Percentiles rank a stretch among this genome's conserved stretches.
Conservation (phyloP, 2,888 invertebrate species). For the Helleia helle region DNA sequence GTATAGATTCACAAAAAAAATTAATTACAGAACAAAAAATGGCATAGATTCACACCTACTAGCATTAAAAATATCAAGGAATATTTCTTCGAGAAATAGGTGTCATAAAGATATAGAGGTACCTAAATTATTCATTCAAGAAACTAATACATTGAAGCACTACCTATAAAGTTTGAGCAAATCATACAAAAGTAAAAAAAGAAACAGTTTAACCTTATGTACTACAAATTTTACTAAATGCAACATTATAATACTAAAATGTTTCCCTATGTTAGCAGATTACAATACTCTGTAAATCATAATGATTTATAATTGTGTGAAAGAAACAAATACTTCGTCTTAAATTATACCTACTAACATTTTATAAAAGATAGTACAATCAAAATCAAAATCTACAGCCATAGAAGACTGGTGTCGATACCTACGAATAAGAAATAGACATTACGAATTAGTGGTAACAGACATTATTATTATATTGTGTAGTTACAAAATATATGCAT, state of each 20-base stretch:
- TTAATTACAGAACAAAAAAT: too few relatives aligned
- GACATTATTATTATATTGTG: not conserved
- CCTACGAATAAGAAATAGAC: not conserved
- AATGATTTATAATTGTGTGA: too few relatives aligned
- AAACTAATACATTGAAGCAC: not conserved
- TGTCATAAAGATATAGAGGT: not conserved
- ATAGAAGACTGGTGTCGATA: not conserved
- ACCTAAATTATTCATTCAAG: not conserved
- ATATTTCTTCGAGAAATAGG: not conserved
- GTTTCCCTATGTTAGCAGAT: slow-evolving; percentile 4
- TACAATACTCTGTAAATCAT: not conserved
- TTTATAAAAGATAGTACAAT: not conserved
- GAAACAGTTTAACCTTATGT: not conserved
- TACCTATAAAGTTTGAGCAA: too few relatives aligned
- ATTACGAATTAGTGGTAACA: not conserved
- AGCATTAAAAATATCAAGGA: too few relatives aligned
- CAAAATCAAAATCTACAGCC: not conserved
- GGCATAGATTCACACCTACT: too few relatives aligned
- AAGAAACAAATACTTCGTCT: not conserved
- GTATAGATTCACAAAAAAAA: too few relatives aligned
- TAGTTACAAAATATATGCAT: slow-evolving; percentile 3
- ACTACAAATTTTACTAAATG: slow-evolving; percentile 8
- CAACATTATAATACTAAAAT: slow-evolving; percentile 7
- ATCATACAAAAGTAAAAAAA: slow-evolving; percentile 2
- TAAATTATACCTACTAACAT: not conserved